Percentiles rank a stretch among this genome's conserved stretches.
Conservation (phyloP, 2,888 invertebrate species). For the Apamea epomidion region DNA sequence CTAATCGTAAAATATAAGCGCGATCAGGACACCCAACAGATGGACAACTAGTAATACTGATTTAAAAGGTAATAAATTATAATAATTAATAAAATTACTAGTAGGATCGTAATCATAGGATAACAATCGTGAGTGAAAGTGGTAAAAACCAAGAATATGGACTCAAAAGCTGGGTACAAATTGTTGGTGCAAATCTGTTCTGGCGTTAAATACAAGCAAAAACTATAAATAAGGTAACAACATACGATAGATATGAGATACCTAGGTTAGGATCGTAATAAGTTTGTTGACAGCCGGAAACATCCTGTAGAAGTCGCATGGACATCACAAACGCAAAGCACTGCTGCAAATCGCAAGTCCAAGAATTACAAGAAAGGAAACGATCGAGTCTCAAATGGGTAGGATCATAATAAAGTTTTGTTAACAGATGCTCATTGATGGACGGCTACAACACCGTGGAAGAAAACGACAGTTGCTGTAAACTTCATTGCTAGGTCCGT, state of each 20-base stretch:
- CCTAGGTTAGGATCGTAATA: constrained; percentile 28
- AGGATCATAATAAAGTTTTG: constrained; percentile 32
- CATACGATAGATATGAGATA: neutral
- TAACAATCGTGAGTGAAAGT: neutral
- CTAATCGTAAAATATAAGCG: neutral
- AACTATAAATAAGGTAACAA: constrained; percentile 34
- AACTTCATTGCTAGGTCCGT: neutral
- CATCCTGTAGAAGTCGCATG: neutral
- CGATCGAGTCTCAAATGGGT: neutral
- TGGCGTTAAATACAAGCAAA: neutral
- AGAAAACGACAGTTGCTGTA: constrained; percentile 6
- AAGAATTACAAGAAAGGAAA: neutral
- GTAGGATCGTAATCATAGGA: constrained; percentile 35
- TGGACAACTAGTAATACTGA: neutral
- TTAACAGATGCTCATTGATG: constrained; percentile 39
- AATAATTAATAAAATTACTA: neutral
- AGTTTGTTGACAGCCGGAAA: constrained; percentile 41
- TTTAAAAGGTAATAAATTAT: constrained; percentile 25
- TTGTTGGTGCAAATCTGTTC: constrained; percentile 3
- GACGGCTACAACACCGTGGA: neutral
- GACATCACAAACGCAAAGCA: neutral
- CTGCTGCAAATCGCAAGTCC: constrained; percentile 1
- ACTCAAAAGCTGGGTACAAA: neutral
- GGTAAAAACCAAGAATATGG: neutral
- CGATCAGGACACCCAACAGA: neutral